These are phyloP conservation scores for Dendroctonus valens DNA, from an alignment of 1,140 invertebrate species.

Conservation along the genomic window DNA sequence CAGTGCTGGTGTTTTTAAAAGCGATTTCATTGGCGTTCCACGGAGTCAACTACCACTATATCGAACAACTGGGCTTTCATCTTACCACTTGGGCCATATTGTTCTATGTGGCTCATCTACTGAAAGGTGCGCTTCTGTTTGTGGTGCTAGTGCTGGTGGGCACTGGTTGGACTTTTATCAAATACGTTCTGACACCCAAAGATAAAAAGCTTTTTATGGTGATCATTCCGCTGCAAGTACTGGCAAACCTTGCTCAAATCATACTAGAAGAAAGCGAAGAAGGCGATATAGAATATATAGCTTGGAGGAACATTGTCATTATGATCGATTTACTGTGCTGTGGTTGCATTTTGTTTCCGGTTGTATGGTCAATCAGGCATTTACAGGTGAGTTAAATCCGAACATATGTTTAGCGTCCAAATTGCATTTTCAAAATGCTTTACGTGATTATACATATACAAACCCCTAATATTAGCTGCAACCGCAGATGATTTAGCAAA, in stretches of 20 bases:
- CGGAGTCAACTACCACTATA: conserved; percentile 96
- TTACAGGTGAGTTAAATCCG: conserved; percentile 57
- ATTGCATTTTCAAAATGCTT: no score
- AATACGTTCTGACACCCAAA: conserved; percentile 92
- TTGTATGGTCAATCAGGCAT: conserved; percentile 93
- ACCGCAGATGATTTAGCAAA: neutral
- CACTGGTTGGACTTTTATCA: conserved; percentile 98
- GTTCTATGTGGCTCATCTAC: conserved; percentile 95
- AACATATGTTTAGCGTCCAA: no score
- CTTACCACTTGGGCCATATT: conserved; percentile 96
- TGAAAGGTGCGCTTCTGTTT: conserved; percentile 77
- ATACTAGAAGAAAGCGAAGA: conserved; percentile 98
- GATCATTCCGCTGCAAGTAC: conserved; percentile 94
- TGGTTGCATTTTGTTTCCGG: conserved; percentile 95
- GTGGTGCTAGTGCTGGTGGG: conserved; percentile 96
- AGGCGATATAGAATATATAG: conserved; percentile 83
- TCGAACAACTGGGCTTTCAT: conserved; percentile 89
- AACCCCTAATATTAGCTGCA: no score
- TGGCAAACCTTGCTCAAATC: conserved; percentile 96
- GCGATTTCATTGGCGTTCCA: conserved; percentile 92
- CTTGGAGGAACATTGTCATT: conserved; percentile 92
- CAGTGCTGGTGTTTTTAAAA: conserved; percentile 89
- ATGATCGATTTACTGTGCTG: conserved; percentile 95
- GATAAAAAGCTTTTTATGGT: conserved; percentile 99
- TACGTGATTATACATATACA: no score